Conservation (phyloP, 2,797 vertebrate genomes). For the Dipus sagitta region DNA sequence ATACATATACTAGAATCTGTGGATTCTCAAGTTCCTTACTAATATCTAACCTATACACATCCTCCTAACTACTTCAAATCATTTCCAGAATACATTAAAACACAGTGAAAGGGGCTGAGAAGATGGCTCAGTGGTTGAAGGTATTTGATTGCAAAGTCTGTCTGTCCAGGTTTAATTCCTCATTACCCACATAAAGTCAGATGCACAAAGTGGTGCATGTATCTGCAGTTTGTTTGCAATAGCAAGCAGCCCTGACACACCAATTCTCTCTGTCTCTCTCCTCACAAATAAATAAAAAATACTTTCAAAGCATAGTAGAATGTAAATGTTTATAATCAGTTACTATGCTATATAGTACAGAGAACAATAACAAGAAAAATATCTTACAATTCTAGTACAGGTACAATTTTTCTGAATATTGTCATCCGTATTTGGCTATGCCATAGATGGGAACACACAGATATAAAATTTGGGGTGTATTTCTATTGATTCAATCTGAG, state of each 20-base stretch:
- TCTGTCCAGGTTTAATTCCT: too few relatives aligned
- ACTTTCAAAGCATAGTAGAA: neutral
- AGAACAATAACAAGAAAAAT: neutral
- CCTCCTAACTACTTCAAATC: neutral
- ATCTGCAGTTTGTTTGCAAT: too few relatives aligned
- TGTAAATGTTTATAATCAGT: neutral
- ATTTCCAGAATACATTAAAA: neutral
- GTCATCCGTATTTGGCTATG: neutral
- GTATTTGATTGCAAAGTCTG: too few relatives aligned
- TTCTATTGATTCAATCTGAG: slow-evolving; percentile 32
- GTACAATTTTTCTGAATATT: neutral
- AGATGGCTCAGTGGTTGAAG: too few relatives aligned
- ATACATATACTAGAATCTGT: neutral
- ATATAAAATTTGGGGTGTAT: neutral
- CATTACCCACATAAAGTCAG: too few relatives aligned
- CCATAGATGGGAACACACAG: neutral
- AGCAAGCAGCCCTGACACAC: too few relatives aligned
- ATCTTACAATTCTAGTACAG: neutral
- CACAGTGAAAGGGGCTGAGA: too few relatives aligned
- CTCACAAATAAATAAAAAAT: neutral
- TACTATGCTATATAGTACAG: neutral
- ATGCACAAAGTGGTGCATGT: too few relatives aligned
- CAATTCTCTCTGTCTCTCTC: too few relatives aligned
- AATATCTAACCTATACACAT: neutral
- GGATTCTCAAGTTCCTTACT: neutral